Percentiles rank a stretch among this genome's conserved stretches.
Conservation (phyloP, 1,140 invertebrate species). For the Drosophila mojavensis region DNA sequence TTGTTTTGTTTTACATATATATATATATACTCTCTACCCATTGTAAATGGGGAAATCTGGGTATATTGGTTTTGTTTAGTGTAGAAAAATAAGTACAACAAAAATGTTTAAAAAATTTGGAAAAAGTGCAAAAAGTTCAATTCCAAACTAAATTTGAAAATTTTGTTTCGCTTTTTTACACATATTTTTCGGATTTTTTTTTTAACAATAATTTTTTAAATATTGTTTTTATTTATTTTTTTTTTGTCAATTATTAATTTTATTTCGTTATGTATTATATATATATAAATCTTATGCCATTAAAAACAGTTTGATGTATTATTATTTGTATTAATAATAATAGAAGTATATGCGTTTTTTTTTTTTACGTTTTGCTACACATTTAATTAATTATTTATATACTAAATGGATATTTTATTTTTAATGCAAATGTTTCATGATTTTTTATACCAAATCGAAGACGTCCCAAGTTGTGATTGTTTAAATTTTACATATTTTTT, state of each 20-base stretch:
- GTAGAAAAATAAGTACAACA: constrained; percentile 52
- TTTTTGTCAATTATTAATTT: neutral
- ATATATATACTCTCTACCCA: too few relatives aligned
- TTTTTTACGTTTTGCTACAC: constrained; percentile 31
- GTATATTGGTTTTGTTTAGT: neutral
- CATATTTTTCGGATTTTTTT: constrained; percentile 10
- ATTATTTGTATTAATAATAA: constrained; percentile 25
- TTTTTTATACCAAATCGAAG: constrained; percentile 39
- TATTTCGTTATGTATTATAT: neutral
- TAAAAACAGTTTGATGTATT: constrained; percentile 39
- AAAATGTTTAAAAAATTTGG: constrained; percentile 4
- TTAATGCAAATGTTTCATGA: constrained; percentile 9
- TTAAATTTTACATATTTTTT: constrained; percentile 11
- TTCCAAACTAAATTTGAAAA: too few relatives aligned
- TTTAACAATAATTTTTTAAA: constrained; percentile 26
- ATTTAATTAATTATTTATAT: constrained; percentile 41
- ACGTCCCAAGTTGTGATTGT: constrained; percentile 44
- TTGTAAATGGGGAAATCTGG: too few relatives aligned
- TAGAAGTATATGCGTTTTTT: constrained; percentile 41
- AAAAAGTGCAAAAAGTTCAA: constrained; percentile 5
- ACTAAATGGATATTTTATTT: constrained; percentile 5
- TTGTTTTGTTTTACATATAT: too few relatives aligned
- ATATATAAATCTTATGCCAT: constrained; percentile 37
- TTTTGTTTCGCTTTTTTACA: neutral
- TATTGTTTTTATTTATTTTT: constrained; percentile 11